Conservation (phyloP, 64 coral and sea anemone species). For the Catalaphyllia jardinei region DNA sequence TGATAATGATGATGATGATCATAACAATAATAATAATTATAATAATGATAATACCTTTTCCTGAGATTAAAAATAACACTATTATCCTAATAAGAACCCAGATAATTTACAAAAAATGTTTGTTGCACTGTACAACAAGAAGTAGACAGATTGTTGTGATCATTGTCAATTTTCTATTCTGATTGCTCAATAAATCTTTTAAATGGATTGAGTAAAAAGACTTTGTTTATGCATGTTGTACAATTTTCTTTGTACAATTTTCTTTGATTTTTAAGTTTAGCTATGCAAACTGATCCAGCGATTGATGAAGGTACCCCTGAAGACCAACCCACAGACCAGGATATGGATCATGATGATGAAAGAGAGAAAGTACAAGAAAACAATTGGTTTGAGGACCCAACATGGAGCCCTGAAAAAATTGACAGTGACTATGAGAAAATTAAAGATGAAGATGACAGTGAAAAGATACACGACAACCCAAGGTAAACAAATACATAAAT, state of each 20-base stretch:
- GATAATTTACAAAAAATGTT: too few relatives aligned
- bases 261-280: neutral
- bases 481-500: neutral
- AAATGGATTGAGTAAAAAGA: too few relatives aligned
- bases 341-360: neutral
- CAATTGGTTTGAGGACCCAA: neutral
- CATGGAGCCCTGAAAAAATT: slow-evolving; percentile 1
- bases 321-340: neutral
- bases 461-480: neutral
- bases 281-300: neutral
- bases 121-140: too few relatives aligned
- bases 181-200: too few relatives aligned
- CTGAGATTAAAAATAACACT: neutral
- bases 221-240: too few relatives aligned
- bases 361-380: neutral
- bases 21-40: too few relatives aligned
- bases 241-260: too few relatives aligned
- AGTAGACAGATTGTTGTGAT: too few relatives aligned
- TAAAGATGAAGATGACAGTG: neutral
- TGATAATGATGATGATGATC: too few relatives aligned
- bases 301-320: neutral
- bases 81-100: too few relatives aligned
- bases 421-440: neutral
- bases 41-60: neutral
- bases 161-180: too few relatives aligned